Evolutionary conservation across 2,888 invertebrate species (phyloP), one percentile per base, ranked within the genome.

Genomic region (Tenthredo scrophulariae): DNA sequence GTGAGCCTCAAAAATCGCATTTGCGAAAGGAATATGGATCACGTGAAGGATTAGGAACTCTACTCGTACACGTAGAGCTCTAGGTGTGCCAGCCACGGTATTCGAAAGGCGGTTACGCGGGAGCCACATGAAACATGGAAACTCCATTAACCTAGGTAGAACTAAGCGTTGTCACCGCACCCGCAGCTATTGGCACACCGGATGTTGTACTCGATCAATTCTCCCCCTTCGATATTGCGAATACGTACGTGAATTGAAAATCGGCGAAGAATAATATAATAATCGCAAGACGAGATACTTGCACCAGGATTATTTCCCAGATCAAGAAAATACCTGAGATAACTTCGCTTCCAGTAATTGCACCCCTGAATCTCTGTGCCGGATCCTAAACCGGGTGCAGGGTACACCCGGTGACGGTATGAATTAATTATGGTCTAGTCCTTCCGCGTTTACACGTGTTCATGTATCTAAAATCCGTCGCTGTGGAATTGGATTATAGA

Each of bases 101-200:
- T 77, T 79, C n/a, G 62, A 58, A 37, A 79, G 79, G 79, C 62
- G 58, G 79, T 54, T 58, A 79, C 18, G 58, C 54, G 77, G 26
- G 54, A 33, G n/a, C 58, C 58, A 3, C 15, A 58, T 37, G 79
- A 62, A 79, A 79, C 79, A 79, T 40, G 50, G 79, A 62, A 79
- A 79, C 62, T 79, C 79, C 79, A 79, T 79, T 79, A 79, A 77
- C 77, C 79, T 58, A 79, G n/a, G 79, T 79, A 2, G 79, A 79
- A 79, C 58, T 58, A 46, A 26, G 79, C 79, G 58, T 33, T 79
- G 79, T 62, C 58, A 3, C 15, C 22, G 79, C 29, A 37, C 37
- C 79, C 79, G 62, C 79, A 79, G 40, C 40, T 62, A 79, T 40
- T 46, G 29, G 79, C 13, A 58, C 7, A 62, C 33, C 22, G 58